Percentiles rank a stretch among this genome's conserved stretches.
Conservation (phyloP, 2,797 vertebrate species). For the Botia kubotai region DNA sequence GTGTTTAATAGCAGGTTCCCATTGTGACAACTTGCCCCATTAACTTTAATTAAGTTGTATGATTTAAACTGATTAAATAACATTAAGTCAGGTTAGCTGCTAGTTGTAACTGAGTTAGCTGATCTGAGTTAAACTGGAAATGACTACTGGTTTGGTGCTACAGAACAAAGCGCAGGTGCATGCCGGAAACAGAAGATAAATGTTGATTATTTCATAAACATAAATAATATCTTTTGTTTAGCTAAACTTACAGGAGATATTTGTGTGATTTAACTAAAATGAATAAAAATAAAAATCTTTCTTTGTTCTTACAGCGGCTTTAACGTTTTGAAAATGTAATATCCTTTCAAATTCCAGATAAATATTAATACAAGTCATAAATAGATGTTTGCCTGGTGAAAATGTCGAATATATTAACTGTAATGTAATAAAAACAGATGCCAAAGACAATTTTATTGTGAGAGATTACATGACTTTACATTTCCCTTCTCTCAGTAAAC, state of each 20-base stretch:
- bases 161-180: not conserved
- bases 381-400: not conserved
- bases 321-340: not conserved
- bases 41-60: not conserved
- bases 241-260: not conserved
- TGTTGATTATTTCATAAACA: not conserved
- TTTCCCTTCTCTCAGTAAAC: not conserved
- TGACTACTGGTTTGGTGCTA: too few species aligned
- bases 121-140: not conserved
- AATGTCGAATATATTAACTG: conserved; percentile 18
- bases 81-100: conserved; percentile 4
- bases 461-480: not conserved
- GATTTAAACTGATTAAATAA: conserved; percentile 18
- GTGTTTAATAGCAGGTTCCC: too few species aligned
- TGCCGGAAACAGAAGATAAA: not conserved
- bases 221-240: not conserved
- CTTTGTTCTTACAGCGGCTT: not conserved
- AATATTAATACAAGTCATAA: conserved; percentile 10
- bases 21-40: too few species aligned
- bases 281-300: not conserved
- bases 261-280: not conserved
- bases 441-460: not conserved
- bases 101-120: conserved; percentile 17
- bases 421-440: not conserved
- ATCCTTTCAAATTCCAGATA: conserved; percentile 7